Conservation (phyloP, 2,113 vertebrate genomes). For the Eublepharis macularius region DNA sequence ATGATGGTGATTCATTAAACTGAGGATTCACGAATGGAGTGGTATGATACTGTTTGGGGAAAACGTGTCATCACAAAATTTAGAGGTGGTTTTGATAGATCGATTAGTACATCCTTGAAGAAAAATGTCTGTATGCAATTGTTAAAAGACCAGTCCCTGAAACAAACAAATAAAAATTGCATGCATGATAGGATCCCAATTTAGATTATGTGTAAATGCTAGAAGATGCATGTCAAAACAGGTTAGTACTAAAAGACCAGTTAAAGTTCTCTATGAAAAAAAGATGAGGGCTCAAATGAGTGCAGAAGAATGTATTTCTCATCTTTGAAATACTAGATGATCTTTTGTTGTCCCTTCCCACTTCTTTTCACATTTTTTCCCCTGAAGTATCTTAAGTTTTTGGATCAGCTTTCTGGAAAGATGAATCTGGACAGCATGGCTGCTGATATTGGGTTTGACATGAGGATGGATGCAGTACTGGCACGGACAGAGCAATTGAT, state of each 20-base stretch:
- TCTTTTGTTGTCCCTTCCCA: neutral
- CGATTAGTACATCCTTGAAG: neutral
- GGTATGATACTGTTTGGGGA: neutral
- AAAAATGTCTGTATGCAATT: too few relatives aligned
- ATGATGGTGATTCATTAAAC: too few relatives aligned
- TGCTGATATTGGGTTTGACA: slow-evolving; percentile 86
- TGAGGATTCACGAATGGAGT: neutral
- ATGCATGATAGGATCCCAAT: neutral
- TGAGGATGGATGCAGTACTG: slow-evolving; percentile 82
- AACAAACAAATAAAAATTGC: neutral
- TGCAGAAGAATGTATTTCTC: neutral
- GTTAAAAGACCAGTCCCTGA: too few relatives aligned
- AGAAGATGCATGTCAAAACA: neutral
- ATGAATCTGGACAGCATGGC: slow-evolving; percentile 83
- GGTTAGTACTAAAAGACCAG: neutral
- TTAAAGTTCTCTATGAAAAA: neutral
- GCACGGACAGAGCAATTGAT: slow-evolving; percentile 84
- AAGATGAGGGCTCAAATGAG: fast-evolving
- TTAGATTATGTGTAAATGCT: neutral
- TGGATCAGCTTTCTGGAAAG: slow-evolving; percentile 85
- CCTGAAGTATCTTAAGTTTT: slow-evolving; percentile 84
- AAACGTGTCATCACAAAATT: neutral
- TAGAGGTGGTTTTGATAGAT: neutral
- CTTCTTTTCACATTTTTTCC: slow-evolving; percentile 1
- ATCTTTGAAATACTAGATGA: neutral